Evolutionary conservation across 2,888 invertebrate genomes (phyloP), one percentile per base, ranked within the genome.

Genomic region (Cheilosia grossa): DNA sequence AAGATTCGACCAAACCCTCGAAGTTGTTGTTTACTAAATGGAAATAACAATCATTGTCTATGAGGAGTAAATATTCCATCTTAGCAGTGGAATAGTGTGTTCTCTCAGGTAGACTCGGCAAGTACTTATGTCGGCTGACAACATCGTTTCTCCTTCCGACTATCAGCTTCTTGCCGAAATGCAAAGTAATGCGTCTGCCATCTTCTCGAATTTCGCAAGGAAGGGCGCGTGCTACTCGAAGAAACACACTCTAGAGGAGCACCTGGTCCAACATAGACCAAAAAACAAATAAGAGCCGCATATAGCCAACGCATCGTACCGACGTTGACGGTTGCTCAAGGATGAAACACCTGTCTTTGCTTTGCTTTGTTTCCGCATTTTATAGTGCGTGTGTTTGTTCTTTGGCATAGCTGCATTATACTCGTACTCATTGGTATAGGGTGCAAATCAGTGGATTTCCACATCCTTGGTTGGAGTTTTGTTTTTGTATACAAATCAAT

Each of bases 11-110:
- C 58, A 64, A 79, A 54, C 51, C 58, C 58, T 70, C 74, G 30
- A 27, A 33, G 53, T 74, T 83, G 69, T 74, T 83, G 74, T 79
- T 83, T 83, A 64, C 64, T 74, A 83, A 83, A 83, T 79, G 78
- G 73, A 79, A 83, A 83, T 79, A 83, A 83, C 78, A 78, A 79
- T 79, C 73, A 73, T 63, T 63, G 70, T 67, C 63, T 64, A 67
- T 78, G 49, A 33, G 19, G 56, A 54, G 56, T 69, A 82, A 82
- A 83, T 64, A 83, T 79, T 44, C 69, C 67, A 56, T 47, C 59
- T 51, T 61, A 78, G 66, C 64, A 66, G 66, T 17, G 9, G 21
- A 42, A 40, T 33, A 51, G 64, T 59, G 63, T 47, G 47, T 72
- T 59, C 7, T 24, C 53, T 19, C 67, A 78, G 79, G 73, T 73